Evolutionary conservation across 1,140 invertebrate genomes (phyloP).

Genomic region (Meloidogyne exigua): DNA sequence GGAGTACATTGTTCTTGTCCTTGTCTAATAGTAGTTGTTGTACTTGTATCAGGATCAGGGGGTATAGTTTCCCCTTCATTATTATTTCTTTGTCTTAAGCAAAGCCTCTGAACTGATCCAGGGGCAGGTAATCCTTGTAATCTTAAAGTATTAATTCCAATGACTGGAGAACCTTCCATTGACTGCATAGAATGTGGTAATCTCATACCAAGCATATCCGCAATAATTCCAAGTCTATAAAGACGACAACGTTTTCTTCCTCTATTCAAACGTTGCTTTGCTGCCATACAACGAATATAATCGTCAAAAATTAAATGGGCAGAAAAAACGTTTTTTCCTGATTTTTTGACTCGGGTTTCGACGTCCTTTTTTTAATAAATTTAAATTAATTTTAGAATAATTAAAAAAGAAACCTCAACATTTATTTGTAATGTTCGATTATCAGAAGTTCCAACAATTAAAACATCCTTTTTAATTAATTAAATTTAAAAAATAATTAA

Average conservation of each 20-base stretch:
- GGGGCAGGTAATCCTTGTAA: not conserved
- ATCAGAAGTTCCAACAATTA: slow-evolving; percentile 84
- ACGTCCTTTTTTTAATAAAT: slow-evolving; percentile 64
- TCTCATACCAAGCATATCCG: slow-evolving; percentile 75
- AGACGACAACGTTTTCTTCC: slow-evolving; percentile 89
- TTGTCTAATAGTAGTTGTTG: no score
- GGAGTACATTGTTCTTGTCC: not conserved
- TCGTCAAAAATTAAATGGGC: slow-evolving; percentile 97
- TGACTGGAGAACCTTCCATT: slow-evolving; percentile 2
- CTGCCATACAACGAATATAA: slow-evolving; percentile 84
- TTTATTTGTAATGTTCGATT: slow-evolving; percentile 90
- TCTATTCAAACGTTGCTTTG: slow-evolving; percentile 74
- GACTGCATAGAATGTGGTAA: not conserved
- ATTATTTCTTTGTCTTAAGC: not conserved
- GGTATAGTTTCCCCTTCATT: not conserved
- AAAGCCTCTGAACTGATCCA: not conserved
- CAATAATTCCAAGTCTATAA: slow-evolving; percentile 91
- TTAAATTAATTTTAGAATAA: not conserved
- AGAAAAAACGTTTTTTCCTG: slow-evolving; percentile 73
- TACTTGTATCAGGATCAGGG: slow-evolving; percentile 13
- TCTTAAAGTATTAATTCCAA: slow-evolving; percentile 5
- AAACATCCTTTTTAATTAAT: slow-evolving; percentile 68
- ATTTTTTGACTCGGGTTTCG: slow-evolving; percentile 70
- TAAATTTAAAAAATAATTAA: slow-evolving; percentile 34
- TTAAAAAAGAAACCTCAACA: slow-evolving; percentile 70